Base-by-base conservation (phyloP, 2,888 invertebrate genomes). In the Teleiodes luculella region DNA sequence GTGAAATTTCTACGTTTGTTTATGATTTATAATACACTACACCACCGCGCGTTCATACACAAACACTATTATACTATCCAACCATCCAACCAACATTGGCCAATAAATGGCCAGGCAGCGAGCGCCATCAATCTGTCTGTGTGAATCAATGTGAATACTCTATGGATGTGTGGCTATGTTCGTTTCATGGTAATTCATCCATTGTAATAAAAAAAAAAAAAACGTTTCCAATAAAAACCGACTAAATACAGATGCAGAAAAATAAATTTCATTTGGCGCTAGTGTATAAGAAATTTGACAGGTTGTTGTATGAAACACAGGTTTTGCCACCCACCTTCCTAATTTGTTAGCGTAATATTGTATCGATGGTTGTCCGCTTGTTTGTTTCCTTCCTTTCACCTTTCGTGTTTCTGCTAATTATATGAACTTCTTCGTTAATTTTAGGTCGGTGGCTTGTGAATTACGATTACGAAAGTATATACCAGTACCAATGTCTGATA, bases 1-100 rank as follows among this genome's bases (percentile, higher is more conserved):
- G 52, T 58, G 63, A 63, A 60, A 49, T 14, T 63, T 63, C 63
- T 55, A 45, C 52, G 11, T 28, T 33, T 43, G 18, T 52, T 31
- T 52, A 18, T 35, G 33, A 13, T 24, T 10, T n/a, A n/a, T n/a
- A n/a, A 8, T 3, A 24, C 41, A 35, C 43, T 39, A 50, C 50
- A 50, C 30, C 28, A 36, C 37, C 50, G 6, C 37, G n/a, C n/a
- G n/a, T n/a, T n/a, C n/a, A n/a, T n/a, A n/a, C n/a, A n/a, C n/a
- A n/a, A n/a, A n/a, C n/a, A n/a, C n/a, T n/a, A n/a, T n/a, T n/a
- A n/a, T 18, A 7, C 14, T 47, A 45, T 16, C 16, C 13, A 31
- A 33, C 33, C 45, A 45, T 28, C 28, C 45, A 18, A 11, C 1
- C 24, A n/a, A n/a, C n/a, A n/a, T n/a, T n/a, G n/a, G n/a, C n/a